phyloP scores from a whole-genome alignment of 2,797 vertebrate species.

The Gymnothorax reevesii region DNA sequence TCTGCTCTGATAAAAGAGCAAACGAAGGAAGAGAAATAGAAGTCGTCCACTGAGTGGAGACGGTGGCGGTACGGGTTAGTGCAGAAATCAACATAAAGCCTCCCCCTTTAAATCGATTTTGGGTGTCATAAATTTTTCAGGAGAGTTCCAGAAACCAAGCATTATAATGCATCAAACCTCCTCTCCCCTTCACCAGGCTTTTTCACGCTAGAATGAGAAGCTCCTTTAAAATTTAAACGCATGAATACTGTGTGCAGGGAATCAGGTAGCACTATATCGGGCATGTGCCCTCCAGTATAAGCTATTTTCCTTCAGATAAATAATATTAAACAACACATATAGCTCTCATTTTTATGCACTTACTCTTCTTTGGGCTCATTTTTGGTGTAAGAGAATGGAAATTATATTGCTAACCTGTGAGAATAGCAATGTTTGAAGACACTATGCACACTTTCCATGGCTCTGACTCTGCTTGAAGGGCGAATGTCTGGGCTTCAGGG shows the following conservation, averaged over 20 bases:
- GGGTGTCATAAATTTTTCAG: background rate
- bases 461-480: conserved; percentile 12
- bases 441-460: conserved; percentile 22
- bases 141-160: background rate
- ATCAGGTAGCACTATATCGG: background rate
- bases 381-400: conserved; percentile 22
- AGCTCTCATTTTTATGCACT: background rate
- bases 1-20: background rate
- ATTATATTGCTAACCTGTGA: conserved; percentile 14
- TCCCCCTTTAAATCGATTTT: background rate
- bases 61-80: background rate
- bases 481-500: conserved; percentile 7
- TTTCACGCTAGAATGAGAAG: background rate
- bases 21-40: no score
- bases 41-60: background rate
- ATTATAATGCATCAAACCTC: conserved; percentile 19
- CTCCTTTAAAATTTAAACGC: background rate
- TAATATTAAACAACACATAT: background rate
- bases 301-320: conserved; percentile 7
- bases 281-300: background rate
- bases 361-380: background rate
- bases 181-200: background rate
- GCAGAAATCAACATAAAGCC: background rate
- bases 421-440: background rate
- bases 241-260: background rate